Conservation (phyloP, 2,888 invertebrate genomes). For the Protophormia terraenovae region DNA sequence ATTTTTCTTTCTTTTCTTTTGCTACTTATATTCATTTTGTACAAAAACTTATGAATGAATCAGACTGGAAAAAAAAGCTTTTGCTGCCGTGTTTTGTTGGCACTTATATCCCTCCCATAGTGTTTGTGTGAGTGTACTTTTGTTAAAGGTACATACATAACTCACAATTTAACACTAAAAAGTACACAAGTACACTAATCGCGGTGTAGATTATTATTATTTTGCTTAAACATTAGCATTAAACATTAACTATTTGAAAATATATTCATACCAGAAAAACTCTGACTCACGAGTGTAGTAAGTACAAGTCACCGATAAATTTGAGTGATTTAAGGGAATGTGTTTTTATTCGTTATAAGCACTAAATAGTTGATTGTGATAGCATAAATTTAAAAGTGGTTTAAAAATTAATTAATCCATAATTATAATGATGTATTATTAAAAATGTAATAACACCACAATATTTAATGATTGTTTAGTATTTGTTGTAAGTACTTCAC, state of each 20-base stretch:
- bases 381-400: too few relatives aligned
- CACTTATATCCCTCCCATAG: not conserved
- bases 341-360: not conserved
- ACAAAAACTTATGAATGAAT: slow-evolving; percentile 75
- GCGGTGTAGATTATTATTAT: slow-evolving; percentile 35
- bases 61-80: slow-evolving; percentile 76
- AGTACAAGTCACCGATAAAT: slow-evolving; percentile 15
- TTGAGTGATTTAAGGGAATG: not conserved
- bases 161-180: slow-evolving; percentile 48
- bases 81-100: slow-evolving; percentile 36
- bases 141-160: not conserved
- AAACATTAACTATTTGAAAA: not conserved
- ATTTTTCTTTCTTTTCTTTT: not conserved
- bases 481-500: too few relatives aligned
- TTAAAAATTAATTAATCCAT: too few relatives aligned
- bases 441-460: too few relatives aligned
- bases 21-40: not conserved
- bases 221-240: not conserved
- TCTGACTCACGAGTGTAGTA: not conserved
- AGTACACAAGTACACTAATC: slow-evolving; percentile 55
- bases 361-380: not conserved
- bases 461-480: too few relatives aligned
- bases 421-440: too few relatives aligned
- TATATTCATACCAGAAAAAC: slow-evolving; percentile 13
- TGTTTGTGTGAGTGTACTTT: not conserved